These are phyloP conservation scores for Otus sunia DNA, from an alignment of 2,113 vertebrate genomes.

Conservation along the genomic window DNA sequence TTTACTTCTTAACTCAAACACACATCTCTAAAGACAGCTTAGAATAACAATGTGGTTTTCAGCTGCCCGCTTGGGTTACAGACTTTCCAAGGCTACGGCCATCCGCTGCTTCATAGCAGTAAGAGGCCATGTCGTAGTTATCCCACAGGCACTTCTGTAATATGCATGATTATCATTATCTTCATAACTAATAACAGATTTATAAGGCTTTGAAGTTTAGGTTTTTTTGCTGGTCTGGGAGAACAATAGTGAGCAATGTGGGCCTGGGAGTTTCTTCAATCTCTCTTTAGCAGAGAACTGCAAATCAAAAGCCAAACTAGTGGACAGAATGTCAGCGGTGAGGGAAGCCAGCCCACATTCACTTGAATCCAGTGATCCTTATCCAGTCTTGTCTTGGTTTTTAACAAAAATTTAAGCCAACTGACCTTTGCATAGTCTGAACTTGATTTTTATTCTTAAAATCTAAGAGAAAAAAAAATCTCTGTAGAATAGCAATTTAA, in stretches of 20 bases:
- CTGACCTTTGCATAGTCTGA: neutral
- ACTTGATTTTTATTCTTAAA: neutral
- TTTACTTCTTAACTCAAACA: neutral
- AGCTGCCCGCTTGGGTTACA: neutral
- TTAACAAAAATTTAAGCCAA: neutral
- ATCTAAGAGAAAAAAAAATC: neutral
- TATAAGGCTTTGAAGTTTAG: constrained; percentile 20
- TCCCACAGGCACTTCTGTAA: neutral
- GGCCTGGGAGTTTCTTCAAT: neutral
- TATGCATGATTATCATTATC: neutral
- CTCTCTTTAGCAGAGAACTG: neutral
- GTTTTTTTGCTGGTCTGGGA: neutral
- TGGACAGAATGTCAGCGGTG: neutral
- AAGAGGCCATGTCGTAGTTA: neutral
- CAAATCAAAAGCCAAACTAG: neutral
- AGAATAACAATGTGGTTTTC: neutral
- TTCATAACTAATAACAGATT: constrained; percentile 18
- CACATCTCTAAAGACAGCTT: neutral
- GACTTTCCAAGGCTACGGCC: neutral
- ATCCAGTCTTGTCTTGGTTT: neutral
- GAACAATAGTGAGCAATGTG: neutral
- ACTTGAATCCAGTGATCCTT: neutral
- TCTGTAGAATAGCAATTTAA: neutral
- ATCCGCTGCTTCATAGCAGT: neutral
- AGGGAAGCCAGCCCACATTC: neutral